These are phyloP conservation scores for Setipinna tenuifilis DNA, from an alignment of 2,797 vertebrate species.

Conservation along the genomic window DNA sequence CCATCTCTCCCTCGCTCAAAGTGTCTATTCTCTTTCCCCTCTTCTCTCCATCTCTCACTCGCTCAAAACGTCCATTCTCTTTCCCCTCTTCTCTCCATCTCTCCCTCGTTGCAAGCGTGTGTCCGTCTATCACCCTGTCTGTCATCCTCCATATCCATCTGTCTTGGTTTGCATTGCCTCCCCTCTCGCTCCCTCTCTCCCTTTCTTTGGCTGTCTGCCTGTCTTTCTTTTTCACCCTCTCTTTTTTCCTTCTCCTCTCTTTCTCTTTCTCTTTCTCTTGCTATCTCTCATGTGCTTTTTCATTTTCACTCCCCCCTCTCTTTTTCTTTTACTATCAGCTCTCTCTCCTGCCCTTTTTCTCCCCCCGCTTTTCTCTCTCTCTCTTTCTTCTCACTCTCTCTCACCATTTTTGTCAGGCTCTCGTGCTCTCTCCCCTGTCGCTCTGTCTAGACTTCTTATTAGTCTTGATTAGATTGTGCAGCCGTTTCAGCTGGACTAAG, in stretches of 20 bases:
- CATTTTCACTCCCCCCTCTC: background rate
- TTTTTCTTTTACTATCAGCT: background rate
- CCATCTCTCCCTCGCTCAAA: background rate
- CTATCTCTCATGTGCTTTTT: constrained; percentile 16
- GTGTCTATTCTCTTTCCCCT: background rate
- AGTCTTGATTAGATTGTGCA: constrained; percentile 38
- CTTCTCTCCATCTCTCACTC: no score
- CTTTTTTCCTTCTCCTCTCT: background rate
- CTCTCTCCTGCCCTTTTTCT: constrained; percentile 8
- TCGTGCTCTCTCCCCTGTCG: background rate
- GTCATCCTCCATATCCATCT: constrained; percentile 4
- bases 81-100: background rate
- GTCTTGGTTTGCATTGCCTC: background rate
- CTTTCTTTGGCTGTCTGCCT: background rate
- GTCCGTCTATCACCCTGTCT: constrained; percentile 4
- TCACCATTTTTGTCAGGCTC: background rate
- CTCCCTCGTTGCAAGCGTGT: background rate
- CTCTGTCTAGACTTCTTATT: constrained; percentile 50
- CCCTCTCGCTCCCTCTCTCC: constrained; percentile 4
- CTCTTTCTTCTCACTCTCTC: background rate
- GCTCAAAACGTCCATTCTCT: no score
- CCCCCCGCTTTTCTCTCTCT: background rate
- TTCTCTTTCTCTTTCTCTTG: background rate
- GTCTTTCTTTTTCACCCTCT: background rate
- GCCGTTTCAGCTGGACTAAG: constrained; percentile 29